phyloP scores from a whole-genome alignment of 2,888 invertebrate genomes.

The Ormyrus rosae region DNA sequence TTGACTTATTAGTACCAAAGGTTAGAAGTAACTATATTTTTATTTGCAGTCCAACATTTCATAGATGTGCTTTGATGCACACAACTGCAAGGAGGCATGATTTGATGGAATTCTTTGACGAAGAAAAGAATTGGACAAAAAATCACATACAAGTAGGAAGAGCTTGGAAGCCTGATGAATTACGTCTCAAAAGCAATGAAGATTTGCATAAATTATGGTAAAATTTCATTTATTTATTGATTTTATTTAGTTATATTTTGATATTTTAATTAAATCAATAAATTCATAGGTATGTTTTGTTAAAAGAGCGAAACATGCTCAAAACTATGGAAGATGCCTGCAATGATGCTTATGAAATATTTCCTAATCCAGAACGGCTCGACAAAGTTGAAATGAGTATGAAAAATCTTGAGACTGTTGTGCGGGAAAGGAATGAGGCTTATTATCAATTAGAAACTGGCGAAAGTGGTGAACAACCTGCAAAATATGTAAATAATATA shows the following conservation, averaged over 20 bases:
- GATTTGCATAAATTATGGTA: slow-evolving; percentile 99
- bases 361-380: slow-evolving; percentile 94
- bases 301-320: slow-evolving; percentile 98
- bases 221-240: slow-evolving; percentile 49
- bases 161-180: slow-evolving; percentile 92
- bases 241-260: too few species aligned
- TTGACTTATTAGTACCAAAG: background rate
- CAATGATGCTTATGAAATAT: slow-evolving; percentile 81
- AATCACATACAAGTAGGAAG: slow-evolving; percentile 87
- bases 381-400: slow-evolving; percentile 97
- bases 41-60: slow-evolving; percentile 40
- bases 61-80: slow-evolving; percentile 60
- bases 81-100: slow-evolving; percentile 76
- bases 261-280: slow-evolving; percentile 3
- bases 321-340: slow-evolving; percentile 95
- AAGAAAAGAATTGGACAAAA: slow-evolving; percentile 88
- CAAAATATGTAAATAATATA: slow-evolving; percentile 63
- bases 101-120: slow-evolving; percentile 94
- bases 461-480: slow-evolving; percentile 87
- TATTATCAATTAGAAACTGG: slow-evolving; percentile 94
- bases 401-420: slow-evolving; percentile 92
- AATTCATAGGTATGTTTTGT: slow-evolving; percentile 83
- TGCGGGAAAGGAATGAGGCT: slow-evolving; percentile 94
- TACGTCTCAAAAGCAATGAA: slow-evolving; percentile 94
- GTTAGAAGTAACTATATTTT: slow-evolving; percentile 18